These are phyloP conservation scores for Idaea biselata DNA, from an alignment of 2,888 invertebrate genomes.

Conservation along the genomic window DNA sequence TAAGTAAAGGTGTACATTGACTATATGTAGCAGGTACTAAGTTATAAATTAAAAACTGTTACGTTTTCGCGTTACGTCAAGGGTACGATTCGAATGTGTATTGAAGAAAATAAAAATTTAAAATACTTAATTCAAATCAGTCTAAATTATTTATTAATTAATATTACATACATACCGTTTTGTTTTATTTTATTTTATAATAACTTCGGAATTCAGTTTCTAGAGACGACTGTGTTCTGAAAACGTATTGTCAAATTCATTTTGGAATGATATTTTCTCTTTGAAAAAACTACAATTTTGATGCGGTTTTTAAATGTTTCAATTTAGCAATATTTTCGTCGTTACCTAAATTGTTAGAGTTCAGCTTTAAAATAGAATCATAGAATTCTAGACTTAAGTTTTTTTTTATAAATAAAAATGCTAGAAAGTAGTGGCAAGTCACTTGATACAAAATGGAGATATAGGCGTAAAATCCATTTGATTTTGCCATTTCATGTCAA, in stretches of 20 bases:
- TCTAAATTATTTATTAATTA: conserved; percentile 46
- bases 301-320: background rate
- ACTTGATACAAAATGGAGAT: too few species aligned
- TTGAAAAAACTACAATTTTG: background rate
- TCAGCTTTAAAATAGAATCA: too few species aligned
- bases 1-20: background rate
- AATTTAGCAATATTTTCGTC: background rate
- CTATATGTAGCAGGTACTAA: too few species aligned
- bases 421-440: too few species aligned
- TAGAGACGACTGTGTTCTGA: background rate
- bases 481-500: too few species aligned
- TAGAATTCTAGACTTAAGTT: too few species aligned
- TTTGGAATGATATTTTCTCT: conserved; percentile 5
- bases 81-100: background rate
- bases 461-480: too few species aligned
- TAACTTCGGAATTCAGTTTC: background rate
- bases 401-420: too few species aligned
- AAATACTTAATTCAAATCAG: conserved; percentile 65
- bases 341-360: background rate
- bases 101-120: conserved; percentile 18
- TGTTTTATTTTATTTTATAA: background rate
- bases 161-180: background rate
- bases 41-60: too few species aligned
- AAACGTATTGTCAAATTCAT: conserved; percentile 21
- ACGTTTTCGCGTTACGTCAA: background rate